Evolutionary conservation across 1,140 invertebrate species (phyloP), one percentile per base, ranked within the genome.

Genomic region (Cephus cinctus): DNA sequence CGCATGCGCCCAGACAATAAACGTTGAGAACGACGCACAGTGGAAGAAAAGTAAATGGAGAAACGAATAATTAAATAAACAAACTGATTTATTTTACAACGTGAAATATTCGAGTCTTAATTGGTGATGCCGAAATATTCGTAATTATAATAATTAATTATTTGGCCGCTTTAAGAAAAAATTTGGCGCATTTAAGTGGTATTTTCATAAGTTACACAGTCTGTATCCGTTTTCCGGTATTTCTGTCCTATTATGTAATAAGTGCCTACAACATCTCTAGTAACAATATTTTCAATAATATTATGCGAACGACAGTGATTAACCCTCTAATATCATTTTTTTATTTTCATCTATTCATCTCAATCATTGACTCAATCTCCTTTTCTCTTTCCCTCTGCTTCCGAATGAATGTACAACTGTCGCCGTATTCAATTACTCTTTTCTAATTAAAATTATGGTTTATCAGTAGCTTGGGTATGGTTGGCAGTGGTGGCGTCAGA

Each of bases 401-500:
- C n/a, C n/a, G n/a, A n/a, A n/a, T n/a, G n/a, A n/a, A n/a, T n/a
- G n/a, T n/a, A n/a, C n/a, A n/a, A n/a, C n/a, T n/a, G n/a, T n/a
- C n/a, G n/a, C n/a, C n/a, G n/a, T n/a, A n/a, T n/a, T n/a, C n/a
- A n/a, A n/a, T n/a, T n/a, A n/a, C n/a, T 1, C 12, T 30, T 30
- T 30, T 1, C 27, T 30, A 12, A 11, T 11, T 36, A 9, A 38
- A 45, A 52, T 63, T 65, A 65, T 56, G 47, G 41, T 55, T 61
- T 63, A 65, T 63, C 50, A 50, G 63, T 69, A 61, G 56, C 53
- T 58, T 65, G 59, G 53, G 56, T 64, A 70, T 70, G 60, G 65
- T 67, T 73, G 68, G 60, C 68, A 70, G 67, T 72, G 51, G 67
- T 68, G 63, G 61, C 66, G 58, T 73, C 68, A 56, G 69, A 72